Conservation (phyloP, 2,797 vertebrate genomes). For the Glossophaga mutica region DNA sequence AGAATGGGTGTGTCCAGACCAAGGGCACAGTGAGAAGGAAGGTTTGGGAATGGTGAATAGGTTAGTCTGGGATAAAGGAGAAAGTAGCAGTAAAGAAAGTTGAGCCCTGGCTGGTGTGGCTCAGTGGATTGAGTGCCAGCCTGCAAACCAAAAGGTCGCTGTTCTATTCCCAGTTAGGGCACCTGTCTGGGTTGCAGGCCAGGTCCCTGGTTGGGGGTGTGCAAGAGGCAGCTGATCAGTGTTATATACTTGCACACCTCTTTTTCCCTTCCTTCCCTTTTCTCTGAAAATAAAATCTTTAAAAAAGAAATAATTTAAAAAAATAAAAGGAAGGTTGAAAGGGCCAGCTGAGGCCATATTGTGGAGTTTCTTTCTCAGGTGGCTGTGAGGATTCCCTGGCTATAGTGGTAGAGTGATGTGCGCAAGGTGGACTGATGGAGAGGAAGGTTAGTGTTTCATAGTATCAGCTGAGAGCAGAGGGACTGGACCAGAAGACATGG, state of each 20-base stretch:
- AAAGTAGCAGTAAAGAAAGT: neutral
- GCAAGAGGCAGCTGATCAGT: too few species aligned
- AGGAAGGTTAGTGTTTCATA: neutral
- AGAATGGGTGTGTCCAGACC: neutral
- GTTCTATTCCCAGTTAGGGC: too few species aligned
- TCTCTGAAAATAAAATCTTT: too few species aligned
- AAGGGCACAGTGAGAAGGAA: neutral
- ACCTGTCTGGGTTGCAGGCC: too few species aligned
- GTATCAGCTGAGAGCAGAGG: neutral
- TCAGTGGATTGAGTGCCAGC: too few species aligned
- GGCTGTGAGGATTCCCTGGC: neutral
- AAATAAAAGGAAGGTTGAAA: neutral
- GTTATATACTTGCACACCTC: too few species aligned
- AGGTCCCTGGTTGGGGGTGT: too few species aligned
- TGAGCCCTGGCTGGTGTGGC: too few species aligned
- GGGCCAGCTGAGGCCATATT: neutral
- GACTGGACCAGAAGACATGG: neutral
- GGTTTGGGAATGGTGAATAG: neutral
- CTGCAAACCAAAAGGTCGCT: too few species aligned
- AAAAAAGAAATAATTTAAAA: too few species aligned
- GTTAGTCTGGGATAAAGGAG: neutral
- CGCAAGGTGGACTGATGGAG: neutral
- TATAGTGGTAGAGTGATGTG: neutral
- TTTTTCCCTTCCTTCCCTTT: too few species aligned
- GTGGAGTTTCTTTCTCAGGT: neutral